phyloP scores from a whole-genome alignment of 2,797 vertebrate species.

The Diplodus sargus region DNA sequence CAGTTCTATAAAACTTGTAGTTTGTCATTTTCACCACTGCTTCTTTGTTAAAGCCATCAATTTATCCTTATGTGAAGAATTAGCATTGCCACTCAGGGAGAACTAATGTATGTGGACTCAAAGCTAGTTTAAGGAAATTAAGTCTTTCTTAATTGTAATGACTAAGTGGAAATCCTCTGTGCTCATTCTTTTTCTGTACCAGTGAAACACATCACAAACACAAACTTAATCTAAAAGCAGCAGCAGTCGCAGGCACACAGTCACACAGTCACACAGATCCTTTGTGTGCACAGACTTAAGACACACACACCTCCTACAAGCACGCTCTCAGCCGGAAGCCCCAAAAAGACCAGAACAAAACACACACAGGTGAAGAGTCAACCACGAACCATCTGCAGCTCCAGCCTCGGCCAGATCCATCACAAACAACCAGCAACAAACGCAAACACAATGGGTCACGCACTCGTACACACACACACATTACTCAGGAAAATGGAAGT shows the following conservation, averaged over 20 bases:
- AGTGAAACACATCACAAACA: slow-evolving; percentile 39
- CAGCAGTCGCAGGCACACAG: slow-evolving; percentile 2
- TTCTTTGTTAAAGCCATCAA: slow-evolving; percentile 17
- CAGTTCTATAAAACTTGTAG: not conserved
- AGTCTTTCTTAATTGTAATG: slow-evolving; percentile 38
- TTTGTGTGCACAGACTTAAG: not conserved
- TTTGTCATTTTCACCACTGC: slow-evolving; percentile 30
- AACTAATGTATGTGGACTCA: slow-evolving; percentile 11
- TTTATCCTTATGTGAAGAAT: slow-evolving; percentile 33
- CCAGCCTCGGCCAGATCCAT: slow-evolving; percentile 53
- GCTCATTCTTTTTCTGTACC: slow-evolving; percentile 19
- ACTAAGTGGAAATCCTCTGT: slow-evolving; percentile 19
- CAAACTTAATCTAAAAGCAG: slow-evolving; percentile 47
- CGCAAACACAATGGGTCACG: slow-evolving; percentile 18
- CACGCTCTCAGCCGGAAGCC: slow-evolving; percentile 35
- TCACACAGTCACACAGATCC: not conserved
- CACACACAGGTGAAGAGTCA: slow-evolving; percentile 25
- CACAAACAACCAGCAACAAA: slow-evolving; percentile 54
- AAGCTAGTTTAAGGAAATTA: slow-evolving; percentile 7
- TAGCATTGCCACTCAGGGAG: not conserved
- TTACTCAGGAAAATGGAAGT: slow-evolving; percentile 45
- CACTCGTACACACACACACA: slow-evolving; percentile 1
- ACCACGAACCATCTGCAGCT: slow-evolving; percentile 49
- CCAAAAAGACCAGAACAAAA: slow-evolving; percentile 27
- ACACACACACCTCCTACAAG: slow-evolving; percentile 28